Evolutionary conservation across 1,140 invertebrate genomes (phyloP).

Genomic region (Aphaenogaster rudis): DNA sequence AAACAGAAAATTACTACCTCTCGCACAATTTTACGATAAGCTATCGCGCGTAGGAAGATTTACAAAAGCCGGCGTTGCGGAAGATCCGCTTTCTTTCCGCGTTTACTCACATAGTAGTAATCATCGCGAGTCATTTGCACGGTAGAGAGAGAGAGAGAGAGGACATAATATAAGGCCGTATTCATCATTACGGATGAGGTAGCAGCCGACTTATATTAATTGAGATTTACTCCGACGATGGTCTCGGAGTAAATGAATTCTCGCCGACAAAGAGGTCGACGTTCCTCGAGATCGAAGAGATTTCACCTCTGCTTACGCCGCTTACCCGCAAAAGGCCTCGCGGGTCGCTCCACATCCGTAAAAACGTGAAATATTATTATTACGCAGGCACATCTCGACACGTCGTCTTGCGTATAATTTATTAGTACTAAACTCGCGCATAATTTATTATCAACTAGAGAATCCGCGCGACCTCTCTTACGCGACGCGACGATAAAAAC

Average conservation of each 20-base stretch:
- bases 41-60: constrained; percentile 27
- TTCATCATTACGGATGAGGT: constrained; percentile 24
- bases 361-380: constrained; percentile 21
- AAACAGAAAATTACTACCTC: constrained; percentile 13
- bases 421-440: neutral
- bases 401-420: neutral
- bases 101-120: constrained; percentile 44
- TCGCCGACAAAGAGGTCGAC: neutral
- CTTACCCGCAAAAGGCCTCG: neutral
- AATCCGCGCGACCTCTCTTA: neutral
- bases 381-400: neutral
- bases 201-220: constrained; percentile 10
- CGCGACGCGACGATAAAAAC: too few relatives aligned
- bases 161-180: constrained; percentile 4
- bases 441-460: neutral
- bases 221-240: constrained; percentile 11
- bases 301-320: neutral
- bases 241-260: neutral
- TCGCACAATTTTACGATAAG: neutral
- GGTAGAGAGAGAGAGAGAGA: neutral
- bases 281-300: neutral
- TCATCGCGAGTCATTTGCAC: constrained; percentile 47
- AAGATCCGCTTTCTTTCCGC: constrained; percentile 68
- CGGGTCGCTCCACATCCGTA: neutral
- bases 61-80: neutral